Evolutionary conservation across 2,888 invertebrate genomes (phyloP), one percentile per base, ranked within the genome.

Genomic region (Malthinus flaveolus): DNA sequence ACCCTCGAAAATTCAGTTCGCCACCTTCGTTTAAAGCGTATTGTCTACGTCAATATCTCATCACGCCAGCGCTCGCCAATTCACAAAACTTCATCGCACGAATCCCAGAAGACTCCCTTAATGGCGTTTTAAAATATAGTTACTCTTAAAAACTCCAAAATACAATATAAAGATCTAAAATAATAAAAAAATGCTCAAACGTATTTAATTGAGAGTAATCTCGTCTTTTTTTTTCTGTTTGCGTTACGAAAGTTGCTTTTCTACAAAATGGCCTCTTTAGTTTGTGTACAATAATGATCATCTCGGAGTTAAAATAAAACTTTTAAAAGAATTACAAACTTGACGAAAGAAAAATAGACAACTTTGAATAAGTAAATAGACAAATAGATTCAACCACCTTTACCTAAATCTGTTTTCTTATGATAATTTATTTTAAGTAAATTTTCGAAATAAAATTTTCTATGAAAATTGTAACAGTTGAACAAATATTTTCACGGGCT

Each of bases 1-100:
- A 46, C 49, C 59, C 54, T 54, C 59, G 23, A 59, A 59, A 50
- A 54, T 59, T 55, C 50, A 55, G 46, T 55, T 50, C 59, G 47
- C 54, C 59, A 59, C 61, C 61, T 61, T 61, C 61, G 61, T 58
- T 65, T 65, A 65, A 63, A 65, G 51, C 63, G 55, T 61, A 65
- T 65, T 65, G 65, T 65, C 65, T 65, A 56, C 65, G 61, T 65
- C 65, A 65, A 65, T 65, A 63, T 65, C 63, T 59, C 63, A 61
- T 61, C 63, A 61, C 65, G 65, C 61, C 62, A 61, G 59, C 62
- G 59, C 63, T 63, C 63, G 56, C 63, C 65, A 61, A 65, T 65
- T 65, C 62, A 54, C 61, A 39, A 63, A 62, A 65, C 61, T 65
- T 61, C 63, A 61, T 61, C 61, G 61, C 61, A 56, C 59, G 61